Evolutionary conservation across 2,113 vertebrate species (phyloP).

Genomic region (Myrmecobius fasciatus): DNA sequence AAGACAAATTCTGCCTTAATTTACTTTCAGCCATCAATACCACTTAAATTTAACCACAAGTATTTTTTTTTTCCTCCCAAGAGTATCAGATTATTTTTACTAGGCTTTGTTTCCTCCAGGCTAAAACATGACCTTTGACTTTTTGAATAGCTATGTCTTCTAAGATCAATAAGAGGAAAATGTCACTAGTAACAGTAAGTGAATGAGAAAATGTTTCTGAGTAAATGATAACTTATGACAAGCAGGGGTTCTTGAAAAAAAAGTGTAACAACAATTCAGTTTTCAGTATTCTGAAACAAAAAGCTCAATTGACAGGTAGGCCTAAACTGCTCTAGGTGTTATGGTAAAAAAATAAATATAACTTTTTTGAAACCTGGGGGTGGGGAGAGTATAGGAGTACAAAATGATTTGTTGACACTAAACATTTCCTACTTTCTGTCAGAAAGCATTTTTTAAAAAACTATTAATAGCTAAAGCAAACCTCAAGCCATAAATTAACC

Average conservation of each 20-base stretch:
- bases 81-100: background rate
- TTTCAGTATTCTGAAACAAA: slow-evolving; percentile 58
- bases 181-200: slow-evolving; percentile 51
- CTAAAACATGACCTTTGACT: slow-evolving; percentile 61
- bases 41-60: background rate
- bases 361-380: background rate
- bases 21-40: slow-evolving; percentile 17
- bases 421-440: slow-evolving; percentile 70
- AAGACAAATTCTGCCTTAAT: slow-evolving; percentile 42
- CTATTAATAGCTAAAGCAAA: slow-evolving; percentile 65
- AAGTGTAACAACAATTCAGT: slow-evolving; percentile 66
- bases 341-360: slow-evolving; percentile 43
- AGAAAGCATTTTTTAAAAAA: slow-evolving; percentile 73
- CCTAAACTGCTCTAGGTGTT: slow-evolving; percentile 14
- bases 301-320: slow-evolving; percentile 39
- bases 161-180: slow-evolving; percentile 42
- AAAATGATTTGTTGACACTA: slow-evolving; percentile 22
- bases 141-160: slow-evolving; percentile 63
- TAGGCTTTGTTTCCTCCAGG: slow-evolving; percentile 50
- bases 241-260: slow-evolving; percentile 5
- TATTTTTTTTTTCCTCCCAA: background rate
- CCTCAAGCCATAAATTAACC: slow-evolving; percentile 70
- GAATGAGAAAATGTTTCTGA: background rate
- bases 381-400: background rate
- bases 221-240: slow-evolving; percentile 45